phyloP scores from a whole-genome alignment of 2,113 vertebrate genomes.

The Pardalotus punctatus region DNA sequence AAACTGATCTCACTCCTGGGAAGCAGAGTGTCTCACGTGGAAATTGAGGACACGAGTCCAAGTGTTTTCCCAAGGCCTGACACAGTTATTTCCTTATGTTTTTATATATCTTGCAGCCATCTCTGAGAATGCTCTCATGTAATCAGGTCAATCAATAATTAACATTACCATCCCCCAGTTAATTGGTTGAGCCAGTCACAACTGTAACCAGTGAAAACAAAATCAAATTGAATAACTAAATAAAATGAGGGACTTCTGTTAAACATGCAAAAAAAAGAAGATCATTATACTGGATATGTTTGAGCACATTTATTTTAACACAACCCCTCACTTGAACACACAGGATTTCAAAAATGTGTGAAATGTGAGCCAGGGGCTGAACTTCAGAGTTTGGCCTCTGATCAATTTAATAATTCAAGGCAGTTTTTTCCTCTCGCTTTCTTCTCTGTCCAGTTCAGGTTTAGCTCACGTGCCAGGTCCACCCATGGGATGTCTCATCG shows the following conservation, averaged over 20 bases:
- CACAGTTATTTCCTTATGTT: background rate
- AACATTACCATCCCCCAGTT: background rate
- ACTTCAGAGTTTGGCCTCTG: background rate
- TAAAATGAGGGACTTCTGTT: background rate
- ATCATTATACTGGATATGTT: background rate
- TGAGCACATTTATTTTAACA: background rate
- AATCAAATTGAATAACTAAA: background rate
- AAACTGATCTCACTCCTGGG: background rate
- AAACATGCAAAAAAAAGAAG: background rate
- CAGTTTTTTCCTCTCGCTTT: background rate
- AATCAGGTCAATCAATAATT: background rate
- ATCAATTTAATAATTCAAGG: background rate
- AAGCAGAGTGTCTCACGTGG: background rate
- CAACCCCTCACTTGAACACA: background rate
- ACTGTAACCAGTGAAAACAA: background rate
- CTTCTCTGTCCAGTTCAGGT: background rate
- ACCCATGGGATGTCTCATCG: background rate
- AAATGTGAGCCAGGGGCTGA: background rate
- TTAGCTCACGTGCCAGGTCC: background rate
- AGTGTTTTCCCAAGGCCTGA: background rate
- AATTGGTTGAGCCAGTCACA: background rate
- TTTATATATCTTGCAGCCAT: background rate
- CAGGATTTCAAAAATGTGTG: background rate
- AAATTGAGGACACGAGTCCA: background rate
- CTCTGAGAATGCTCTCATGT: rapidly evolving